A percentile compares a stretch with the other conserved stretches of the same genome.
Evolutionary conservation across 2,888 invertebrate genomes (phyloP).

Genomic region (Brachyopa scutellaris): DNA sequence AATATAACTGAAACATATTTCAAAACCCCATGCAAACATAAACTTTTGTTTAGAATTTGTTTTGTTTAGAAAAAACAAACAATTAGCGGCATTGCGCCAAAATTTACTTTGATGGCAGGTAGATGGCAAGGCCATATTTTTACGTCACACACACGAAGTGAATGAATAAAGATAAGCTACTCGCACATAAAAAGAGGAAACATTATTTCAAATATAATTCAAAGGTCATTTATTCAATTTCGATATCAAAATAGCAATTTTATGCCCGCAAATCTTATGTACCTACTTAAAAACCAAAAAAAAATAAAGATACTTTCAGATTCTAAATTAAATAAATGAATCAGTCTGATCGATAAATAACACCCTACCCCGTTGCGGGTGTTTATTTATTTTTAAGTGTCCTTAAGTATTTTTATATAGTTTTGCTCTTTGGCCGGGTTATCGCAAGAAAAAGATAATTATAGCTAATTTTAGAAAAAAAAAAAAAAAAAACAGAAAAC

Average conservation of each 20-base stretch:
- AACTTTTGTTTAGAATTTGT: neutral
- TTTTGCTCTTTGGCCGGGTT: constrained; percentile 2
- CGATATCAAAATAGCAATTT: neutral
- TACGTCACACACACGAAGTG: constrained; percentile 13
- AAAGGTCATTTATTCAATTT: neutral
- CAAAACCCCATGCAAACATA: constrained; percentile 14
- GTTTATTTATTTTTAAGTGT: constrained; percentile 11
- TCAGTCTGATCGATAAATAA: too few relatives aligned
- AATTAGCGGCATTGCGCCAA: constrained; percentile 19
- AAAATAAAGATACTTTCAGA: too few relatives aligned
- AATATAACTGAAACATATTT: neutral
- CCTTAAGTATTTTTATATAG: constrained; percentile 25
- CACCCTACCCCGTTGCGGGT: neutral
- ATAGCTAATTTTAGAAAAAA: constrained; percentile 2
- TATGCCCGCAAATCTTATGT: too few relatives aligned
- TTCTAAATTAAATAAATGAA: too few relatives aligned
- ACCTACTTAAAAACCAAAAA: too few relatives aligned
- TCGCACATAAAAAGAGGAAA: neutral
- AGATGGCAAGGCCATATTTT: constrained; percentile 34
- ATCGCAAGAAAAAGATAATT: neutral
- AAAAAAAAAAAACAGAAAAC: too few relatives aligned
- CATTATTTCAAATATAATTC: neutral
- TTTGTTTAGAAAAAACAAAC: neutral
- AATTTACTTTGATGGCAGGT: constrained; percentile 37
- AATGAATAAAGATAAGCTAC: constrained; percentile 10